Evolutionary conservation across 2,888 invertebrate genomes (phyloP), one percentile per base, ranked within the genome.

Genomic region (Pterostichus madidus): DNA sequence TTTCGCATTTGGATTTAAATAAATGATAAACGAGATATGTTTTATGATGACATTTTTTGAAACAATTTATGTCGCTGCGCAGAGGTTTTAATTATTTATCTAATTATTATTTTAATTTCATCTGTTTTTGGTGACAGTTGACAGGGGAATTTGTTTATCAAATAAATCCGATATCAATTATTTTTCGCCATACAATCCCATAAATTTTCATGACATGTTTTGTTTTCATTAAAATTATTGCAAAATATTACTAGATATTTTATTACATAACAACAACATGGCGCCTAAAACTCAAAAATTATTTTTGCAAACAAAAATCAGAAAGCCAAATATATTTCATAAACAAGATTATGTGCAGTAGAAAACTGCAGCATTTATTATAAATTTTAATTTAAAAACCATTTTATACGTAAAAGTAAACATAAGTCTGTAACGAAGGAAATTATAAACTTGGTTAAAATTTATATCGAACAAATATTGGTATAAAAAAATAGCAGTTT

Each of bases 1-100:
- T 75, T 75, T 56, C 76, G 17, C 53, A 56, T 75, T 46, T 49
- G 35, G 31, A 73, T 73, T 75, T 75, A 75, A 75, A 75, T 52
- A 75, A 75, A 75, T 52, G 49, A 46, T 75, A 49, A 49, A 52
- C 52, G 75, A 75, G 52, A 17, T 75, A 64, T 64, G 64, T 64
- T 61, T n/a, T 64, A 64, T 64, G 64, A 64, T 64, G 64, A 64
- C 64, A 64, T 64, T 64, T 64, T 64, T 64, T 49, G 6, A 64
- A 64, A 64, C 64, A 35, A 64, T 64, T 64, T 64, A 64, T 64
- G 64, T 39, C 13, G 31, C 17, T 39, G 59, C 17, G 64, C 35
- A 64, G 64, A 31, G 32, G 32, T 64, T 64, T 64, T 64, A 64
- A 64, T 64, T 64, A 64, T 64, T 64, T 64, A 64, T 64, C 35